Percentiles rank a stretch among this genome's conserved stretches.
These are phyloP conservation scores for Pseudopleuronectes americanus DNA, from an alignment of 2,797 vertebrate species.

Conservation along the genomic window DNA sequence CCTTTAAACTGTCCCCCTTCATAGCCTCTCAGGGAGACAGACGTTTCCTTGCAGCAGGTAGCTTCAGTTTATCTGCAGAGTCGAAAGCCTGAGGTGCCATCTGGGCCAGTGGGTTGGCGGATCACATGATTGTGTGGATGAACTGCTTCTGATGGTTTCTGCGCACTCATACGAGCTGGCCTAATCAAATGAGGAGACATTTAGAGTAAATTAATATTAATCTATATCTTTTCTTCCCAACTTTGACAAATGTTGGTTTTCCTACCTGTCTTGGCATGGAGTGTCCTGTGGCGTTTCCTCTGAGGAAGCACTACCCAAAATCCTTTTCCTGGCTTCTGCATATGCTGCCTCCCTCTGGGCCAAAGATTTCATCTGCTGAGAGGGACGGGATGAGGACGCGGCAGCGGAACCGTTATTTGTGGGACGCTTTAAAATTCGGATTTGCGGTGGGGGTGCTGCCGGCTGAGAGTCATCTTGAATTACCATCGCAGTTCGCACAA, in stretches of 20 bases:
- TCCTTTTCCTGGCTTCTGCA: slow-evolving; percentile 92
- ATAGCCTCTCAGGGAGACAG: slow-evolving; percentile 44
- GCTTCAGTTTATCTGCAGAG: slow-evolving; percentile 78
- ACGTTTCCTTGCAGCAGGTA: slow-evolving; percentile 40
- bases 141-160: slow-evolving; percentile 79
- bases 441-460: slow-evolving; percentile 92
- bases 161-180: slow-evolving; percentile 60
- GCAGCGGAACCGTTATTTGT: slow-evolving; percentile 88
- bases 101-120: slow-evolving; percentile 93
- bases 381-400: slow-evolving; percentile 83
- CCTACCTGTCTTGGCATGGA: slow-evolving; percentile 86
- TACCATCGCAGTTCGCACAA: slow-evolving; percentile 91
- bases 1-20: slow-evolving; percentile 44
- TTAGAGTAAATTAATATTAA: not conserved
- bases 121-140: slow-evolving; percentile 90
- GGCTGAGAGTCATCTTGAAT: slow-evolving; percentile 96
- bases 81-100: slow-evolving; percentile 94
- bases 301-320: slow-evolving; percentile 93
- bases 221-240: not conserved
- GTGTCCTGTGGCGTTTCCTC: slow-evolving; percentile 89
- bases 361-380: slow-evolving; percentile 91
- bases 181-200: slow-evolving; percentile 54
- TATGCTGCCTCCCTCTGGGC: slow-evolving; percentile 97
- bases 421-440: slow-evolving; percentile 95
- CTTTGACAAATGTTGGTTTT: not conserved